Conservation (phyloP, 2,113 vertebrate genomes). For the Oenanthe melanoleuca region DNA sequence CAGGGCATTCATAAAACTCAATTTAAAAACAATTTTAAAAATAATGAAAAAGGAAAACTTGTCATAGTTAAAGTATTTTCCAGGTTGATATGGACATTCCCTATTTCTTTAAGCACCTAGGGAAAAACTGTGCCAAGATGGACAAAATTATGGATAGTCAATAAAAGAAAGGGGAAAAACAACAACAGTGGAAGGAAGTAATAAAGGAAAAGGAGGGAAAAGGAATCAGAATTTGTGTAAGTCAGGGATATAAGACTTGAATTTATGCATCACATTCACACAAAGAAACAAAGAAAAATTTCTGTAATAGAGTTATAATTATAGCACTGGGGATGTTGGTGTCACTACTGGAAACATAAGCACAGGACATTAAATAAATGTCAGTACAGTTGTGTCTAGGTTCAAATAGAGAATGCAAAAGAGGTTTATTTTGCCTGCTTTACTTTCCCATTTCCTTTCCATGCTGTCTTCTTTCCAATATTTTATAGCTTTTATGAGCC, state of each 20-base stretch:
- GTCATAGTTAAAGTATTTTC: not conserved
- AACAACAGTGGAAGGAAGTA: not conserved
- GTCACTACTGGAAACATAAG: not conserved
- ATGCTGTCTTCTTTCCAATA: slow-evolving; percentile 9
- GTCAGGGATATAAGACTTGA: not conserved
- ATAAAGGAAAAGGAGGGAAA: not conserved
- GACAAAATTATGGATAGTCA: not conserved
- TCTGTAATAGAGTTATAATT: not conserved
- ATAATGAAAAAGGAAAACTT: not conserved
- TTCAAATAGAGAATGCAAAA: slow-evolving; percentile 14
- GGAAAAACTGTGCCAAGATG: not conserved
- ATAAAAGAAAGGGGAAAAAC: not conserved
- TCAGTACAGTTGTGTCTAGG: not conserved
- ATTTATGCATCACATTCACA: not conserved
- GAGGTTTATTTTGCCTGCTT: not conserved
- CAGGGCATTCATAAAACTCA: not conserved
- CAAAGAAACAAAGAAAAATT: not conserved
- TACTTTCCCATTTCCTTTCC: slow-evolving; percentile 49
- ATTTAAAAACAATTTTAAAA: not conserved
- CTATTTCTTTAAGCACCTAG: not conserved
- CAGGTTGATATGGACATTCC: not conserved
- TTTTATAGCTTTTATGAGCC: slow-evolving; percentile 8
- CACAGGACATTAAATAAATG: not conserved
- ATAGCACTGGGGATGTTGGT: not conserved
- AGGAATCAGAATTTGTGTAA: not conserved